phyloP scores from a whole-genome alignment of 2,888 invertebrate species.

The Sclerodermus sp. region DNA sequence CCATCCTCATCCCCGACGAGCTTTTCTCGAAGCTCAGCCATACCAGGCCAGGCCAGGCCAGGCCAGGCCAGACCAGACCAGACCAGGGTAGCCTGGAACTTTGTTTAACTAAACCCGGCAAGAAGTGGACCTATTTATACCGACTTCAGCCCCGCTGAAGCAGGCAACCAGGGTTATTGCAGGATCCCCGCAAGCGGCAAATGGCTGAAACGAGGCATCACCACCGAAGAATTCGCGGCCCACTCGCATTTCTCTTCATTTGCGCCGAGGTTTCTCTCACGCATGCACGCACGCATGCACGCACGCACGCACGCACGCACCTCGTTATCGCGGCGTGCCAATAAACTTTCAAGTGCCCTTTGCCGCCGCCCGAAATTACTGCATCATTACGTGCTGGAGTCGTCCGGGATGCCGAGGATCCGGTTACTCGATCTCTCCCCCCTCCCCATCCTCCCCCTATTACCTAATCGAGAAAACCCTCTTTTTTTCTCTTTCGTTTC shows the following conservation, averaged over 20 bases:
- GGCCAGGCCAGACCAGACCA: too few species aligned
- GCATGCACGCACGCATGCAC: constrained; percentile 6
- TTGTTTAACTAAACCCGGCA: constrained; percentile 56
- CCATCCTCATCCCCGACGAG: constrained; percentile 20
- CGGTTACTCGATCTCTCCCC: too few species aligned
- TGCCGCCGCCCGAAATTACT: too few species aligned
- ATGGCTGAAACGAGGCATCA: neutral
- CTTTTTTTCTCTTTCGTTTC: too few species aligned
- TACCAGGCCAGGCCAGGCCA: too few species aligned
- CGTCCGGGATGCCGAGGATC: too few species aligned
- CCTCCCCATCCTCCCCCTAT: too few species aligned
- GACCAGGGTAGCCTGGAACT: constrained; percentile 40
- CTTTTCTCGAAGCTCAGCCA: too few species aligned
- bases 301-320: constrained; percentile 9
- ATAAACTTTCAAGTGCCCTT: constrained; percentile 11
- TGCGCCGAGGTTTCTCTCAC: constrained; percentile 3
- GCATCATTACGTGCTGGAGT: too few species aligned
- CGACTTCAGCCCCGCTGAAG: constrained; percentile 35
- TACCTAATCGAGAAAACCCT: too few species aligned
- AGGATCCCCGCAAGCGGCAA: neutral
- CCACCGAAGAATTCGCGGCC: neutral
- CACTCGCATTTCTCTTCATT: too few species aligned
- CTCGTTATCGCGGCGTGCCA: constrained; percentile 20
- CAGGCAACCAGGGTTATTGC: too few species aligned
- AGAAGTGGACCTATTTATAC: constrained; percentile 57